phyloP scores from a whole-genome alignment of 2,888 invertebrate species.

The Noctuana brunneofusca region DNA sequence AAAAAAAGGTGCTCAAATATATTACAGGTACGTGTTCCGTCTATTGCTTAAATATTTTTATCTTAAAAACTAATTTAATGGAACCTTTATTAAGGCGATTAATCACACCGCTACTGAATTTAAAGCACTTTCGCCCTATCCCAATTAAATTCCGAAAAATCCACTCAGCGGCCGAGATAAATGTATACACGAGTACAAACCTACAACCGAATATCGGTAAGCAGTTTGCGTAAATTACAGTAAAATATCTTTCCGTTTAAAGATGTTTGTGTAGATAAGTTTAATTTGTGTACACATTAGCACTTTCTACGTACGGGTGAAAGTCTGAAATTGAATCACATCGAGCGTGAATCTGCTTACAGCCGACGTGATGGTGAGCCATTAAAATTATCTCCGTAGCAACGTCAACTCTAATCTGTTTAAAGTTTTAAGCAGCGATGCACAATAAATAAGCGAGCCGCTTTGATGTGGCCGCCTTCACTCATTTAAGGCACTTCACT shows the following conservation, averaged over 20 bases:
- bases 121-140: conserved; percentile 17
- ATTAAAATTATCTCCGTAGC: conserved; percentile 68
- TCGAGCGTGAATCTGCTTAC: conserved; percentile 49
- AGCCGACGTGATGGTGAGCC: conserved; percentile 58
- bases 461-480: conserved; percentile 72
- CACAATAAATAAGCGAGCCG: conserved; percentile 62
- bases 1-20: too few relatives aligned
- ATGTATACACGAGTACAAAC: neutral
- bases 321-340: conserved; percentile 57
- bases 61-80: conserved; percentile 12
- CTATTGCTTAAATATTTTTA: neutral
- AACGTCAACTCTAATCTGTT: conserved; percentile 71
- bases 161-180: conserved; percentile 24
- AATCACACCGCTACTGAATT: conserved; percentile 31
- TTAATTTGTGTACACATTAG: conserved; percentile 36
- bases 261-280: conserved; percentile 30
- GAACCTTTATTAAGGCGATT: conserved; percentile 16
- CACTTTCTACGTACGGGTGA: conserved; percentile 50
- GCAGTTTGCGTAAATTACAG: conserved; percentile 28
- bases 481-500: conserved; percentile 67
- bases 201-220: conserved; percentile 27
- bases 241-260: conserved; percentile 29
- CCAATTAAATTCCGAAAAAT: conserved; percentile 27
- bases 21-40: too few relatives aligned
- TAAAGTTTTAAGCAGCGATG: conserved; percentile 48